These are phyloP conservation scores for Patella pellucida DNA, from an alignment of 2,888 invertebrate species.

Conservation along the genomic window DNA sequence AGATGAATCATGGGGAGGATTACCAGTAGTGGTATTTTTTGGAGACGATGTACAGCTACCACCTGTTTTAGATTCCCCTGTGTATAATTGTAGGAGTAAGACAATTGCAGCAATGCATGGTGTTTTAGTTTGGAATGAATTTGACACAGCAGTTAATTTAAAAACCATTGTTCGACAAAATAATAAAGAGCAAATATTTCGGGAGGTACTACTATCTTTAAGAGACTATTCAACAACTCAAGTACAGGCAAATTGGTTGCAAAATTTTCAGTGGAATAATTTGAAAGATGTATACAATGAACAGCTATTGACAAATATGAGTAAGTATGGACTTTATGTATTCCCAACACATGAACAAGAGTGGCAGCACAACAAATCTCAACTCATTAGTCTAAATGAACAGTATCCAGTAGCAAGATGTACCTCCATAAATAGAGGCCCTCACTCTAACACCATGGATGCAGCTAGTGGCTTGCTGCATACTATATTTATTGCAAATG, in stretches of 20 bases:
- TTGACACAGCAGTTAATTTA: slow-evolving; percentile 27
- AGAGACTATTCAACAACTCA: not conserved
- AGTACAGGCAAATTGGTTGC: not conserved
- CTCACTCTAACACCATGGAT: not conserved
- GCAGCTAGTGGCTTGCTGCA: slow-evolving; percentile 23
- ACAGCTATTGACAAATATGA: slow-evolving; percentile 22
- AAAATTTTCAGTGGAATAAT: slow-evolving; percentile 4
- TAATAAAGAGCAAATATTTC: slow-evolving; percentile 22
- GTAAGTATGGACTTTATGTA: slow-evolving; percentile 32
- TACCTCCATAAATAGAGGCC: not conserved
- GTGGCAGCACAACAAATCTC: slow-evolving; percentile 33
- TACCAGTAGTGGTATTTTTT: slow-evolving; percentile 43
- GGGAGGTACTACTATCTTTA: slow-evolving; percentile 25
- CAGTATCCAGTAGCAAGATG: slow-evolving; percentile 27
- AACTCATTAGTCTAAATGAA: slow-evolving; percentile 26
- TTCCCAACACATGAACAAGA: slow-evolving; percentile 32
- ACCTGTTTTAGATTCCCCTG: slow-evolving; percentile 40
- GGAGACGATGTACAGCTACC: slow-evolving; percentile 44
- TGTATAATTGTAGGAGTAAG: slow-evolving; percentile 28
- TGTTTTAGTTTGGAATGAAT: slow-evolving; percentile 34
- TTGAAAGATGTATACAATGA: slow-evolving; percentile 20
- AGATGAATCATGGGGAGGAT: slow-evolving; percentile 33
- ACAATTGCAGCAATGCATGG: slow-evolving; percentile 38
- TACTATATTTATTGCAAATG: slow-evolving; percentile 28
- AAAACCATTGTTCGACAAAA: slow-evolving; percentile 30